Percentiles rank a stretch among this genome's conserved stretches.
These are phyloP conservation scores for Scaptomyza caliginosa DNA, from an alignment of 2,888 invertebrate species.

Conservation along the genomic window DNA sequence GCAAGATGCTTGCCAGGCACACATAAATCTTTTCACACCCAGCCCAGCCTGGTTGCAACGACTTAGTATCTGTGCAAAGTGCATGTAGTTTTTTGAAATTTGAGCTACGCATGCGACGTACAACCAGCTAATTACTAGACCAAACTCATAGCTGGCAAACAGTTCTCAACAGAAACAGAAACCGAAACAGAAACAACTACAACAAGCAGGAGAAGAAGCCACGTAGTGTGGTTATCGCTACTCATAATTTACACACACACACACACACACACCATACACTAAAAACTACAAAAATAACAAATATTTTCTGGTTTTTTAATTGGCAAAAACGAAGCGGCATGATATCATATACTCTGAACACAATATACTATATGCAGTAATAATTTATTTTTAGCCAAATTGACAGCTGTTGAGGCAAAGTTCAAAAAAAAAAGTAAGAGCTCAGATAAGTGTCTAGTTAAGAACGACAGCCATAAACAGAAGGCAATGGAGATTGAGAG, in stretches of 20 bases:
- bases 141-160: conserved; percentile 58
- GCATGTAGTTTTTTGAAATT: conserved; percentile 78
- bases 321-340: conserved; percentile 69
- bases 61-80: conserved; percentile 70
- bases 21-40: conserved; percentile 80
- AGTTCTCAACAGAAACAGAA: conserved; percentile 34
- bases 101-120: conserved; percentile 76
- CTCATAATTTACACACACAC: conserved; percentile 66
- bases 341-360: conserved; percentile 68
- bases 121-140: conserved; percentile 72
- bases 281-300: conserved; percentile 29
- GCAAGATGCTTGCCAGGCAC: conserved; percentile 67
- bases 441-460: conserved; percentile 63
- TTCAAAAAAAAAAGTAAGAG: conserved; percentile 24
- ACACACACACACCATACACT: conserved; percentile 1
- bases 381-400: conserved; percentile 78
- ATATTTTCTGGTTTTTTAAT: conserved; percentile 72
- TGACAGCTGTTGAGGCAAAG: conserved; percentile 46
- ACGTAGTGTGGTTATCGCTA: conserved; percentile 68
- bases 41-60: conserved; percentile 17
- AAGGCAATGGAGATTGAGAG: no score
- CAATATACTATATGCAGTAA: conserved; percentile 70
- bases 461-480: conserved; percentile 15
- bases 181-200: conserved; percentile 12
- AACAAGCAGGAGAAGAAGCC: conserved; percentile 19